Evolutionary conservation across 2,113 vertebrate species (phyloP).

Genomic region (Callipepla californica): DNA sequence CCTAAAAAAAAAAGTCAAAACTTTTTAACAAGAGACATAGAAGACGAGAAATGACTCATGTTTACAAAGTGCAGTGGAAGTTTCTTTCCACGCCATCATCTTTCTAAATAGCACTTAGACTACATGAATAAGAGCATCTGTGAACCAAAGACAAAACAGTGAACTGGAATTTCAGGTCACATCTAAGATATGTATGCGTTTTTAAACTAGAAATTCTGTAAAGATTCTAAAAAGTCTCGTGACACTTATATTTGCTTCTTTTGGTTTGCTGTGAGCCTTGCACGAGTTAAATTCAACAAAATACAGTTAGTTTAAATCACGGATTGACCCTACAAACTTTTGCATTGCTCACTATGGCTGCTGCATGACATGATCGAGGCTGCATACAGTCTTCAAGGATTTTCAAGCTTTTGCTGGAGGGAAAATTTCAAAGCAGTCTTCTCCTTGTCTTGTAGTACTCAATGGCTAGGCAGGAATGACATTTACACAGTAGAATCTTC

Average conservation of each 20-base stretch:
- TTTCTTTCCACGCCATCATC: neutral
- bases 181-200: neutral
- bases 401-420: conserved; percentile 12
- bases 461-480: neutral
- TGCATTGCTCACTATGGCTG: neutral
- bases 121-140: neutral
- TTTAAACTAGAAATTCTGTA: neutral
- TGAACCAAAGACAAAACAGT: neutral
- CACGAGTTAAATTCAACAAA: neutral
- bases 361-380: neutral
- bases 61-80: neutral
- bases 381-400: neutral
- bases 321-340: neutral
- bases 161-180: neutral
- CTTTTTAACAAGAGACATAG: neutral
- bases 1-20: neutral
- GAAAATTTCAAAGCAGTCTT: conserved; percentile 30
- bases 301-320: neutral
- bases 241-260: neutral
- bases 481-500: conserved; percentile 39
- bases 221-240: neutral
- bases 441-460: neutral
- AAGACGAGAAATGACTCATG: neutral
- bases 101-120: neutral
- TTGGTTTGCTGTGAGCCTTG: neutral